Evolutionary conservation across 1,140 invertebrate species (phyloP), one percentile per base, ranked within the genome.

Genomic region (Propsilocerus akamusi): DNA sequence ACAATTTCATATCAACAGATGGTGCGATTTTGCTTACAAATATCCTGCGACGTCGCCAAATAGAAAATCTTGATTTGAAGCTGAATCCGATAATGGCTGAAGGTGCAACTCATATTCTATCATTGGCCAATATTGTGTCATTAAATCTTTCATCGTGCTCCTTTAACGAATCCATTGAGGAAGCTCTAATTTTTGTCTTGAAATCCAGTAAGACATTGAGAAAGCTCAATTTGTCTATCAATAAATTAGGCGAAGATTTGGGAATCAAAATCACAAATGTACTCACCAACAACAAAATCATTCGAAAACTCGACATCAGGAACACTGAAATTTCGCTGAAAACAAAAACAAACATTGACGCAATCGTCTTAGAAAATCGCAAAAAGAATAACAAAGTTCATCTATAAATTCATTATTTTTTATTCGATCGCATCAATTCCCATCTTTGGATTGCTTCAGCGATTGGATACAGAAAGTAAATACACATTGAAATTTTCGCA

Each of bases 1-100:
- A 68, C 51, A 68, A 68, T 51, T 57, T 56, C 50, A 65, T 68
- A 6, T 57, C 65, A 67, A 34, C 37, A 24, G 61, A 65, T n/a
- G 59, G 60, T n/a, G 61, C 62, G n/a, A 60, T 59, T 23, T 34
- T 56, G 4, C 51, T 65, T 0, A 61, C 61, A 26, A 54, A 59
- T 12, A 60, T 58, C 1, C 12, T 65, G 5, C 46, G 49, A 14
- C 51, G 55, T 8, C 54, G 63, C 11, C 53, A 57, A 0, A 52
- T 65, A 0, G 30, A 57, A n/a, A 54, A 52, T 10, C 47, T 65
- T 3, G 56, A 61, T 14, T 34, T 65, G 5, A 57, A 61, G 4
- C 46, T 65, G 11, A 65, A 65, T 58, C 62, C 62, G 25, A 65
- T 65, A 25, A 51, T 56, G 26, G 61, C 60, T 25, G 63, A 64